Evolutionary conservation across 2,797 vertebrate species (phyloP).

Genomic region (Sebastes nivosus): DNA sequence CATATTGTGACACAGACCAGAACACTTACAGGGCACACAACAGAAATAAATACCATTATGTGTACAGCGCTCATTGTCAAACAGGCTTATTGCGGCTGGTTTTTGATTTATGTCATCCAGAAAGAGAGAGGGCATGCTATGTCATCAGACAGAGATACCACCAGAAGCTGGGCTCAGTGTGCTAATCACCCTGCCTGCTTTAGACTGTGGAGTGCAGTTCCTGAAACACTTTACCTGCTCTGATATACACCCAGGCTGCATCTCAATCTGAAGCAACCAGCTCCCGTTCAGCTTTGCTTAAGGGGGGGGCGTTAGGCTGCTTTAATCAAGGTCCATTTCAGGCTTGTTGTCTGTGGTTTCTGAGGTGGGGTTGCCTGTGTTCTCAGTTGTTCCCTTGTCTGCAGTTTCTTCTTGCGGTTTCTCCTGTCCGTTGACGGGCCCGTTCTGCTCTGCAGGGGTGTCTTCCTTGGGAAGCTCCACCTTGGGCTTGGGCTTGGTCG

Average conservation of each 20-base stretch:
- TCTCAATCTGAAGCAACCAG: conserved; percentile 69
- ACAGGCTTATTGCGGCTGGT: conserved; percentile 85
- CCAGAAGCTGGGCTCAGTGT: conserved; percentile 65
- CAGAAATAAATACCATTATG: conserved; percentile 86
- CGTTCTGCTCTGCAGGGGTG: conserved; percentile 89
- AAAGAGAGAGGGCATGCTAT: conserved; percentile 83
- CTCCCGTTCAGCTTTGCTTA: conserved; percentile 59
- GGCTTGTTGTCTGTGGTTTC: conserved; percentile 89
- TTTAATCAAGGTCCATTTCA: conserved; percentile 98
- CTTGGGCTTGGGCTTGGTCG: conserved; percentile 95
- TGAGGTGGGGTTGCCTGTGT: conserved; percentile 71
- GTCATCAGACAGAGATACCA: conserved; percentile 76
- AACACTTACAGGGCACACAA: conserved; percentile 84
- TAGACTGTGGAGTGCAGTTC: conserved; percentile 68
- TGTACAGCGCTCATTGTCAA: conserved; percentile 83
- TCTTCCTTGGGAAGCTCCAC: conserved; percentile 96
- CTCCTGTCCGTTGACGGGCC: conserved; percentile 89
- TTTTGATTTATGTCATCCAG: conserved; percentile 80
- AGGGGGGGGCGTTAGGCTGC: conserved; percentile 18
- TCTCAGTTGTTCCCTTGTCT: conserved; percentile 72
- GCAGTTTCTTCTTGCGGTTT: conserved; percentile 72
- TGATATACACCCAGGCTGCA: conserved; percentile 65
- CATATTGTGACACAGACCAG: conserved; percentile 83
- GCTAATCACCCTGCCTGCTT: conserved; percentile 67
- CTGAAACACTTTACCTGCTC: conserved; percentile 68